Evolutionary conservation across 53 echinoderm and acorn worm species (phyloP).

Genomic region (Arbacia lixula): DNA sequence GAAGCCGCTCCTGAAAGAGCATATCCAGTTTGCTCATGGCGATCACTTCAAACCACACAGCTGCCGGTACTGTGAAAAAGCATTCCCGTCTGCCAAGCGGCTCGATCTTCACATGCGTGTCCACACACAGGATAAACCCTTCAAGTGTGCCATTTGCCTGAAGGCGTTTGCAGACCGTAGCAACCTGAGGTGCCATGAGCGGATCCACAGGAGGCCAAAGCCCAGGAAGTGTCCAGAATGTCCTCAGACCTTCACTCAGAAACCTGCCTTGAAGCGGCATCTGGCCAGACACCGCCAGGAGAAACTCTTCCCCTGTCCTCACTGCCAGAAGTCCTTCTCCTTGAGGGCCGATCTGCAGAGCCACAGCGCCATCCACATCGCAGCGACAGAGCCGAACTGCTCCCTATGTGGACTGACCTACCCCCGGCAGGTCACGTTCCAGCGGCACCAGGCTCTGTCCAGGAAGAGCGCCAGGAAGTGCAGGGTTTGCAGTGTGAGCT

Average conservation of each 20-base stretch:
- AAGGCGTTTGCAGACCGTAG: slow-evolving; percentile 27
- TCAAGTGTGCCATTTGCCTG: slow-evolving; percentile 7
- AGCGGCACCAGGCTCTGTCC: slow-evolving; percentile 1
- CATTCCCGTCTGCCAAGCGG: slow-evolving; percentile 14
- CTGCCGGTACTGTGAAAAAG: slow-evolving; percentile 7
- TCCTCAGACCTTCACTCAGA: slow-evolving; percentile 6
- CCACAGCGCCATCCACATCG: slow-evolving; percentile 10
- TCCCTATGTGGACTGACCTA: slow-evolving; percentile 8
- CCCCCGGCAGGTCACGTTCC: slow-evolving; percentile 2
- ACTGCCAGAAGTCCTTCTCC: slow-evolving; percentile 11
- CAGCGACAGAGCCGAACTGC: slow-evolving; percentile 12
- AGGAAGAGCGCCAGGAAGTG: slow-evolving; percentile 13
- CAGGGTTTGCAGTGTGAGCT: neutral
- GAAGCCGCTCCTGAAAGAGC: slow-evolving; percentile 21
- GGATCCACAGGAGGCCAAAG: neutral
- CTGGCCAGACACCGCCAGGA: neutral
- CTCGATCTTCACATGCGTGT: slow-evolving; percentile 3
- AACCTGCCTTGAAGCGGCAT: slow-evolving; percentile 30
- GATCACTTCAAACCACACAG: neutral
- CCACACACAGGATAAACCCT: slow-evolving; percentile 27
- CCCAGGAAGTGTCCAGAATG: slow-evolving; percentile 6
- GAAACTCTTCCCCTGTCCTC: neutral
- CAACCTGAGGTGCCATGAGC: slow-evolving; percentile 13
- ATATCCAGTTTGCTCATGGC: slow-evolving; percentile 17
- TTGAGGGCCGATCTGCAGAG: slow-evolving; percentile 13